A percentile compares a stretch with the other conserved stretches of the same genome.
phyloP scores from a whole-genome alignment of 2,113 vertebrate species.

The Pedetes capensis region DNA sequence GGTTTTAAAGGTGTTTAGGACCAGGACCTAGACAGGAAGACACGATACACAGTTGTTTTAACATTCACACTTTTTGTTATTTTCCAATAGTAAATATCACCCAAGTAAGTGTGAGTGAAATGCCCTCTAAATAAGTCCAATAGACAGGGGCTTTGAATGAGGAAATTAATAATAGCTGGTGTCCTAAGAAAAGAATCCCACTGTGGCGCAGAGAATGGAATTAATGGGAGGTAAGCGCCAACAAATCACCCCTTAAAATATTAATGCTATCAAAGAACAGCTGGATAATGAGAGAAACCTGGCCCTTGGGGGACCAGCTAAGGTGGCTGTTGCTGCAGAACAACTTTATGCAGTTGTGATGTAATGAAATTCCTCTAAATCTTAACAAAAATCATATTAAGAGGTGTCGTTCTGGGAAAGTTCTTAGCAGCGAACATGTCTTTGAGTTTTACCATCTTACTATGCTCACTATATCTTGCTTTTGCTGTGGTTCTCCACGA shows the following conservation, averaged over 20 bases:
- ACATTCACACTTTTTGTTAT: neutral
- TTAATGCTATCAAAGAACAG: constrained; percentile 77
- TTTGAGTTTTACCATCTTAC: constrained; percentile 53
- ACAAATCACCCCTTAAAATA: constrained; percentile 78
- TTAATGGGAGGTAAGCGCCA: constrained; percentile 62
- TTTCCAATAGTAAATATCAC: constrained; percentile 51
- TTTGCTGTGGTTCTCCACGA: neutral
- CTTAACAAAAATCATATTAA: constrained; percentile 60
- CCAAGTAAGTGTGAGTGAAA: constrained; percentile 33
- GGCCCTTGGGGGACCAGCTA: constrained; percentile 50
- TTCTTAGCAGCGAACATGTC: constrained; percentile 58
- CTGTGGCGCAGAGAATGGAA: constrained; percentile 49
- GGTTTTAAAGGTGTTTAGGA: neutral
- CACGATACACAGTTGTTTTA: neutral
- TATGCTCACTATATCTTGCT: neutral
- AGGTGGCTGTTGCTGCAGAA: neutral
- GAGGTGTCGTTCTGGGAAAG: constrained; percentile 67
- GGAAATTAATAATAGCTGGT: constrained; percentile 63
- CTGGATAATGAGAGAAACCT: constrained; percentile 70
- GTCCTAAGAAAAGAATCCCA: constrained; percentile 64
- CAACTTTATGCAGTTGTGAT: constrained; percentile 53
- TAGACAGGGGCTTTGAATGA: constrained; percentile 57
- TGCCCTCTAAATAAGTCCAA: constrained; percentile 51
- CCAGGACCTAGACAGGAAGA: neutral
- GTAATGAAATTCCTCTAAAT: constrained; percentile 65